Evolutionary conservation across 2,888 invertebrate species (phyloP).

Genomic region (Cerastoderma edule): DNA sequence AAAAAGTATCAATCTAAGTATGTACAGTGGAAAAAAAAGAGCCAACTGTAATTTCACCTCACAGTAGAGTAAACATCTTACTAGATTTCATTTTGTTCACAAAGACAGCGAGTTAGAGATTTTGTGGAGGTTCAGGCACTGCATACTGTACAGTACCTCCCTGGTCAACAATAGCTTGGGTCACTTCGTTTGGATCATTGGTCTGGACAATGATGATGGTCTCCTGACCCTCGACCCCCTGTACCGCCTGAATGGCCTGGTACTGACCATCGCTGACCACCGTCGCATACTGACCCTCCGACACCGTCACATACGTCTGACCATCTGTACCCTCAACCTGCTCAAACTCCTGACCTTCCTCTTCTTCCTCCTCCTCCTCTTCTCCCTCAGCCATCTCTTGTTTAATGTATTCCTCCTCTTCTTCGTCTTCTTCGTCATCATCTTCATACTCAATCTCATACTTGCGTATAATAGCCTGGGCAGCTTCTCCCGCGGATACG

Average conservation of each 20-base stretch:
- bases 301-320: conserved; percentile 62
- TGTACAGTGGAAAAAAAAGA: no score
- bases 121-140: conserved; percentile 63
- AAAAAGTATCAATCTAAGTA: no score
- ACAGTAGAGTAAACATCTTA: no score
- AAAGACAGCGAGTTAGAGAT: no score
- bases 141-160: conserved; percentile 75
- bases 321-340: conserved; percentile 62
- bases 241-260: conserved; percentile 77
- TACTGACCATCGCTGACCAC: conserved; percentile 75
- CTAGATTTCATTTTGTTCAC: no score
- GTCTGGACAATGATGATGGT: conserved; percentile 80
- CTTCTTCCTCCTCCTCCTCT: conserved; percentile 52
- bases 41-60: no score
- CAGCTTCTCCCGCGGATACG: conserved; percentile 77
- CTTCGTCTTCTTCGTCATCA: conserved; percentile 72
- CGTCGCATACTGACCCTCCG: conserved; percentile 65
- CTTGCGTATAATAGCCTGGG: conserved; percentile 77
- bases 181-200: conserved; percentile 76
- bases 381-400: conserved; percentile 53
- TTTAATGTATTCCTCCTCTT: conserved; percentile 40
- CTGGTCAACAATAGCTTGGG: conserved; percentile 79
- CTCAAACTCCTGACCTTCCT: conserved; percentile 60
- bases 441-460: conserved; percentile 75
- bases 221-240: conserved; percentile 77